These are phyloP conservation scores for Pygoscelis adeliae DNA, from an alignment of 2,113 vertebrate genomes.

Conservation along the genomic window DNA sequence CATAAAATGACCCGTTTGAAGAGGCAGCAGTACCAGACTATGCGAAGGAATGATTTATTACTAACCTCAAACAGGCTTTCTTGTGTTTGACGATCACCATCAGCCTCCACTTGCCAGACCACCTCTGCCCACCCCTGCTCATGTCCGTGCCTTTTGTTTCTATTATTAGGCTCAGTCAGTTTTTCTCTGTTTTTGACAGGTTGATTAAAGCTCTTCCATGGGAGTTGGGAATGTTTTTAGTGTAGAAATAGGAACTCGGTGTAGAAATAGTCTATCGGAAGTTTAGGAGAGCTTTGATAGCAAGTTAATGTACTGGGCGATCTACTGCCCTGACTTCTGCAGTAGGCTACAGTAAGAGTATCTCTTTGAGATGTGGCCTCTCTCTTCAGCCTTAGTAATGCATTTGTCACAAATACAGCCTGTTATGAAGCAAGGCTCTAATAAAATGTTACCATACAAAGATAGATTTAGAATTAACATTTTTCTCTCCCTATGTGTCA, in stretches of 20 bases:
- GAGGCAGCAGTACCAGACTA: not conserved
- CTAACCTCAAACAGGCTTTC: not conserved
- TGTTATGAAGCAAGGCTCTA: not conserved
- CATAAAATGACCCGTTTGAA: not conserved
- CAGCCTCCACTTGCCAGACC: not conserved
- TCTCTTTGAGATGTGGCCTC: slow-evolving; percentile 11
- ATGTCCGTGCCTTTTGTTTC: not conserved
- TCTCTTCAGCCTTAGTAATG: not conserved
- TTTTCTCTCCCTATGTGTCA: not conserved
- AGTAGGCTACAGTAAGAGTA: slow-evolving; percentile 8
- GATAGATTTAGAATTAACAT: not conserved
- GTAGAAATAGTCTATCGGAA: not conserved
- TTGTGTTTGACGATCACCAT: not conserved
- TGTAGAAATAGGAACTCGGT: not conserved
- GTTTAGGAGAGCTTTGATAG: slow-evolving; percentile 50
- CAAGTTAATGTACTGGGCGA: slow-evolving; percentile 51
- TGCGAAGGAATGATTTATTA: not conserved
- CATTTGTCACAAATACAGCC: slow-evolving; percentile 13
- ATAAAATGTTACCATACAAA: not conserved
- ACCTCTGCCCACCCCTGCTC: not conserved
- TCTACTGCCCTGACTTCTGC: slow-evolving; percentile 54
- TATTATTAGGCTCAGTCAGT: not conserved
- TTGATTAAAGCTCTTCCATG: not conserved
- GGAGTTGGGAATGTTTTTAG: not conserved
- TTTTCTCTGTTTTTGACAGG: not conserved